Conservation (phyloP, 2,888 invertebrate species). For the Microctonus aethiopoides region DNA sequence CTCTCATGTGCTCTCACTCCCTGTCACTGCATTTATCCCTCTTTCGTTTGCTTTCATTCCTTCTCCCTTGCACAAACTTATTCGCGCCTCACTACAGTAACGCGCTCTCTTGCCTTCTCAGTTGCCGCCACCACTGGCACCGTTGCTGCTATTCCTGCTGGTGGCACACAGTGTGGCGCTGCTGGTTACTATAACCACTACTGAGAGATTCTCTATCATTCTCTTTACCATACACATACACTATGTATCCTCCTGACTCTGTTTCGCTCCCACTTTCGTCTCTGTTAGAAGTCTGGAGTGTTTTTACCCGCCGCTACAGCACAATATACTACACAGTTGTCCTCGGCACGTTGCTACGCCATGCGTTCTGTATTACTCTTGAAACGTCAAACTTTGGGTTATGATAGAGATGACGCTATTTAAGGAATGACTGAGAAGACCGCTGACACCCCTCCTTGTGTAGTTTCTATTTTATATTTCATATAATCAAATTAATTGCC, state of each 20-base stretch:
- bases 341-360: conserved; percentile 41
- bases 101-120: conserved; percentile 64
- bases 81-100: conserved; percentile 66
- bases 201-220: conserved; percentile 28
- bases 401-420: conserved; percentile 24
- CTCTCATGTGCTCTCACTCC: conserved; percentile 66
- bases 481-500: conserved; percentile 2
- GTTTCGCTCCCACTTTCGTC: conserved; percentile 29
- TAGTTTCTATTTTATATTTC: too few species aligned
- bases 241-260: conserved; percentile 2
- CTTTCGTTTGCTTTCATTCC: conserved; percentile 56
- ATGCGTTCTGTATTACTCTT: conserved; percentile 24
- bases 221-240: conserved; percentile 22
- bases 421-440: conserved; percentile 14
- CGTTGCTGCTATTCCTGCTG: conserved; percentile 15
- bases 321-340: conserved; percentile 41
- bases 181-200: conserved; percentile 10
- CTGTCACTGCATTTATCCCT: not conserved
- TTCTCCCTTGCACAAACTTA: conserved; percentile 50
- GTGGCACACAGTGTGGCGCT: conserved; percentile 19
- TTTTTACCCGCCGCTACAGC: conserved; percentile 44
- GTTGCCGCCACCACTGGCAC: conserved; percentile 25
- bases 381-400: conserved; percentile 22
- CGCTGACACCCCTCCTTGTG: not conserved
- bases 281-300: conserved; percentile 20